Conservation (phyloP, 64 coral and sea anemone genomes). For the Anthopleura sola region DNA sequence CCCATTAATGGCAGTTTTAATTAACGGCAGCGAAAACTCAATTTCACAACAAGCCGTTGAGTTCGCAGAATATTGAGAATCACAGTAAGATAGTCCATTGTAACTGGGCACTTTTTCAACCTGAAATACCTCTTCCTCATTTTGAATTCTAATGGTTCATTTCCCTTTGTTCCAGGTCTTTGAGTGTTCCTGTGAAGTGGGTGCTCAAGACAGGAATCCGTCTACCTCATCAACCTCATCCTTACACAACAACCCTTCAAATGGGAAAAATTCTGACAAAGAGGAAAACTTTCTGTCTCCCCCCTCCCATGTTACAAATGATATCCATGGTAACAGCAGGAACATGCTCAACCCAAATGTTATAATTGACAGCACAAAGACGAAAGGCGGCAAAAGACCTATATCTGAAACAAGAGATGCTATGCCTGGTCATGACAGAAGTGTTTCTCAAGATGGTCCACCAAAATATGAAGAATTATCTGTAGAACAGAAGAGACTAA, state of each 20-base stretch:
- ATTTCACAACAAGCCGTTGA: too few species aligned
- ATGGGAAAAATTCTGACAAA: background rate
- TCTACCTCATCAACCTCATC: conserved; percentile 5
- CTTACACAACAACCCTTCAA: background rate
- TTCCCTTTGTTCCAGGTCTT: background rate
- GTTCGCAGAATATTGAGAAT: too few species aligned
- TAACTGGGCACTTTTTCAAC: too few species aligned
- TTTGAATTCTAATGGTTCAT: background rate
- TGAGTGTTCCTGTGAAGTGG: background rate
- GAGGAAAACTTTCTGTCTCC: background rate
- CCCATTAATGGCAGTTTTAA: too few species aligned
- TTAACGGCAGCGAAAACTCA: too few species aligned
- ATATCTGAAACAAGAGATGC: background rate
- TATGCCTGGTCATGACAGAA: background rate
- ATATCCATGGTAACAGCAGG: background rate
- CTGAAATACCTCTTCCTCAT: too few species aligned
- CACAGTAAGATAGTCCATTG: too few species aligned
- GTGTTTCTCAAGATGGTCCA: background rate
- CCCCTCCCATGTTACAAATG: background rate
- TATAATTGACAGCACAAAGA: background rate
- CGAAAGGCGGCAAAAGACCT: background rate
- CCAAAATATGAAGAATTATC: background rate
- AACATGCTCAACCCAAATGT: conserved; percentile 14
- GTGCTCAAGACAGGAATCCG: background rate
- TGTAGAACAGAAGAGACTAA: background rate